Conservation (phyloP, 2,888 invertebrate genomes). For the Apotomis turbidana region DNA sequence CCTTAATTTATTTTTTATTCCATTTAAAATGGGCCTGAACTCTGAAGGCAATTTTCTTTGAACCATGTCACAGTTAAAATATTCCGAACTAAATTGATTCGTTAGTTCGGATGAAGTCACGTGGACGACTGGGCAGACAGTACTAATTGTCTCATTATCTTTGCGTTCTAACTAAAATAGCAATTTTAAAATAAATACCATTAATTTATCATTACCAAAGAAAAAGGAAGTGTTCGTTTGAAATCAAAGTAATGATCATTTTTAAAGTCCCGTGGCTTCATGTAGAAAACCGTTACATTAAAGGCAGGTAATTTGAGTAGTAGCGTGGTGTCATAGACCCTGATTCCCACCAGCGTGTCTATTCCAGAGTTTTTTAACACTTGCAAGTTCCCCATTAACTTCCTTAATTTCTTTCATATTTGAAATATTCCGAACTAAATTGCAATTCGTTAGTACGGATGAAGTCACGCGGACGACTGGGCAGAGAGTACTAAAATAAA, state of each 20-base stretch:
- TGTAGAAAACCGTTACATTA: no score
- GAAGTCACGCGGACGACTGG: constrained; percentile 15
- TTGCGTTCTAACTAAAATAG: neutral
- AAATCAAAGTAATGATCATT: neutral
- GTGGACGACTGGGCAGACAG: neutral
- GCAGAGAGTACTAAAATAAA: neutral
- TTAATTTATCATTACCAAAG: neutral
- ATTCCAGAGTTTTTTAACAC: no score
- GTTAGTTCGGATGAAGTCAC: constrained; percentile 16
- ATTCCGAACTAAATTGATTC: constrained; percentile 11
- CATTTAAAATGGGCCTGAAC: neutral
- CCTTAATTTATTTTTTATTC: no score
- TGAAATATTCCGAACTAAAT: constrained; percentile 8
- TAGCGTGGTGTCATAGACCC: no score
- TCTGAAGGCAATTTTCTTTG: constrained; percentile 15
- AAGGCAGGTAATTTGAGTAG: no score
- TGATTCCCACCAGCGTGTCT: no score
- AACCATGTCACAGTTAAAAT: neutral
- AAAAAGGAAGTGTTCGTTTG: no score
- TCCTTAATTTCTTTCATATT: no score
- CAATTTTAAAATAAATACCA: neutral
- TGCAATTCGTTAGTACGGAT: constrained; percentile 14
- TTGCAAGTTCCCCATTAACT: no score
- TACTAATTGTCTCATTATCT: constrained; percentile 18
- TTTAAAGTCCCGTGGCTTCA: no score